Evolutionary conservation across 2,797 vertebrate species (phyloP), one percentile per base, ranked within the genome.

Genomic region (Sebastes oblongus): DNA sequence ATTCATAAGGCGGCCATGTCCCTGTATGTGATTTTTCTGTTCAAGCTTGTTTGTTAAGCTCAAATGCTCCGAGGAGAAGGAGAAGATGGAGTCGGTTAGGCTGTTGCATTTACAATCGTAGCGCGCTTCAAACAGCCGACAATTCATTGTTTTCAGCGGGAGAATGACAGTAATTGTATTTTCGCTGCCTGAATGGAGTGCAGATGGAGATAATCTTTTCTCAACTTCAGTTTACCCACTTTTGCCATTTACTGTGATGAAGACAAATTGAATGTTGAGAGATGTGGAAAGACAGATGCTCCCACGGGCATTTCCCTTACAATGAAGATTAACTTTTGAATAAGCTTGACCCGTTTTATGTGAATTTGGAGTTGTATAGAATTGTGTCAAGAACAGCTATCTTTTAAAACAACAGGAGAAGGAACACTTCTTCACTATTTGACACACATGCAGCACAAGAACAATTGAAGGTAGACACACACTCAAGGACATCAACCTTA

Each of bases 191-290:
- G 67, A 78, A 72, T 46, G 55, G 50, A 88, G 77, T 78, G 69
- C 66, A 87, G 79, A 90, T 58, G 64, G 52, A 68, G 59, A 73
- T 86, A 8, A 80, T 87, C 60, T 36, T 83, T 81, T 69, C 73
- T 86, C 58, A 82, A 79, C 34, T 82, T 85, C 24, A 54, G 70
- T 77, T 85, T 81, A 64, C 42, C 50, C 72, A 84, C 56, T 87
- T 86, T 78, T 80, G 62, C 72, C 52, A 18, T 86, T 88, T 59
- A 60, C 24, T 65, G 67, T 72, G 62, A 83, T 86, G 68, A 78
- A 86, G 78, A 83, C 68, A 65, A 90, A 79, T 66, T 16, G 68
- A 65, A 65, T 13, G 29, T 56, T 76, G 60, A 69, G 75, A 75
- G 39, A 50, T 67, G 24, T 30, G 29, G 20, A 84, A 79, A 81